These are phyloP conservation scores for Sicus ferrugineus DNA, from an alignment of 2,888 invertebrate genomes.

Conservation along the genomic window DNA sequence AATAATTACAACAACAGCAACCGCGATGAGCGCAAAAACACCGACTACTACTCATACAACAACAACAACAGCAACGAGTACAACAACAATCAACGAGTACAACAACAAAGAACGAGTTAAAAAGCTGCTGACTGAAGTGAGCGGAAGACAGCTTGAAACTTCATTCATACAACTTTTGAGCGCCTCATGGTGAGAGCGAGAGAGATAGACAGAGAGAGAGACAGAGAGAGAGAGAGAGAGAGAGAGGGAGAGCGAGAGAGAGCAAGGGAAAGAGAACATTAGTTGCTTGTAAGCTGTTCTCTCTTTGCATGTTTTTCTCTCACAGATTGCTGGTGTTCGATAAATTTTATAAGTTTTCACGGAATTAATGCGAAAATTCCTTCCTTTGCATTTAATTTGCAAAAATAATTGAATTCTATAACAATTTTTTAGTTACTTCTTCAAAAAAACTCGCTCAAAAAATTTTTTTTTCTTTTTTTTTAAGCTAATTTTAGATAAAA, in stretches of 20 bases:
- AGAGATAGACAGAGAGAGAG: background rate
- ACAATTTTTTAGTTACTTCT: no score
- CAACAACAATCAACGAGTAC: background rate
- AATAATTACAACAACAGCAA: constrained; percentile 13
- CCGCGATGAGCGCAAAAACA: background rate
- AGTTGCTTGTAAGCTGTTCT: background rate
- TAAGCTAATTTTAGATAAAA: no score
- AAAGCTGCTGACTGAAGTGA: background rate
- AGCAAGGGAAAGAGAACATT: background rate
- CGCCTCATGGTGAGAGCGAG: background rate
- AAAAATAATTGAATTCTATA: no score
- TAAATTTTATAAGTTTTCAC: no score
- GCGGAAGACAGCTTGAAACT: background rate
- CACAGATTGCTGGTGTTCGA: no score
- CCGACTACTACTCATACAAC: background rate
- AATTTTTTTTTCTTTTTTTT: no score
- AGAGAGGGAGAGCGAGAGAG: background rate
- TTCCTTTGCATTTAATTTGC: no score
- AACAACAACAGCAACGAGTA: constrained; percentile 6
- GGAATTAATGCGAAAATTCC: no score
- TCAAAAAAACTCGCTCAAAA: no score
- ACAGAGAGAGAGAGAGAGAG: background rate
- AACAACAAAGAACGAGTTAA: background rate
- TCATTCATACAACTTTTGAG: constrained; percentile 20
- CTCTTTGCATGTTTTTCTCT: constrained; percentile 1